Base-by-base conservation (phyloP, 2,888 invertebrate genomes). In the Tillus elongatus region DNA sequence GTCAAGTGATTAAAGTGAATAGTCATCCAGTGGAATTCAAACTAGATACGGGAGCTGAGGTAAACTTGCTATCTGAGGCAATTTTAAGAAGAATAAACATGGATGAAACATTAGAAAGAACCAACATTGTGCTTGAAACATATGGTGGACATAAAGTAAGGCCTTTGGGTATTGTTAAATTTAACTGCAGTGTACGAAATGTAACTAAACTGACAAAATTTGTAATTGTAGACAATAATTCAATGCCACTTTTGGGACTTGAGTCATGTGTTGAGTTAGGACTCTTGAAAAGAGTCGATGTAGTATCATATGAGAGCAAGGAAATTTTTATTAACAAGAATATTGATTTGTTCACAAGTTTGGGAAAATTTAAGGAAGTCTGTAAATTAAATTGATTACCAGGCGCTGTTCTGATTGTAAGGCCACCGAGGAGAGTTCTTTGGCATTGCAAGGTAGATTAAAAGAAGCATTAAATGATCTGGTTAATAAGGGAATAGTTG, bases 41-140 rank as follows among this genome's bases (percentile, higher is more conserved):
- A 31, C 16, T 45, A 14, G 41, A 43, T 16, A 34, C 43, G 11
- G 44, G 39, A 33, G 37, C 44, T 12, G 44, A 45, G 29, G 41
- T 45, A 10, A 45, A 38, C 30, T 30, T 33, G 4, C 14, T 45
- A 24, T 39, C 45, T 12, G 8, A 35, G 8, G 9, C 37, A 24
- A 15, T 41, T 9, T 36, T 35, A 15, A 36, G 39, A 11, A 11
- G 30, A 33, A 24, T 39, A 9, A 16, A 34, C 4, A 30, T 16
- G n/a, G 29, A 19, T 11, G n/a, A 6, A 13, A 2, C 2, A 9
- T 12, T 43, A 3, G 3, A 8, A 12, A 40, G 40, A 31, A 33
- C 37, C 13, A 36, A 36, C 26, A 24, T 13, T 9, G 10, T 31
- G n/a, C 24, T 46, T 15, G 30, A 40, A n/a, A 13, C 46, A 4